Evolutionary conservation across 2,113 vertebrate genomes (phyloP), one percentile per base, ranked within the genome.

Genomic region (Toxostoma redivivum): DNA sequence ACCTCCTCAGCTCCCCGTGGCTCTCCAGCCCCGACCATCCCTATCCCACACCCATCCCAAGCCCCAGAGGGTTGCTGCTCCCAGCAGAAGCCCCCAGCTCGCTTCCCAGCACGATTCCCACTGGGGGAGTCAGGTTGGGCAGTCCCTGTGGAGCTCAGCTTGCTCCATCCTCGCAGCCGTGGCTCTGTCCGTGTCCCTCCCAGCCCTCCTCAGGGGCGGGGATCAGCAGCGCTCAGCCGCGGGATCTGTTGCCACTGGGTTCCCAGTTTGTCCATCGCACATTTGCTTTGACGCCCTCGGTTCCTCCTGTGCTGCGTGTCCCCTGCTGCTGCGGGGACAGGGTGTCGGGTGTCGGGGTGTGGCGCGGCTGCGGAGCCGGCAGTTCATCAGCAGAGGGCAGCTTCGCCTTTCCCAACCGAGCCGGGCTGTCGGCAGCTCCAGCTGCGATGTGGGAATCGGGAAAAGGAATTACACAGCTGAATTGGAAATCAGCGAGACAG

Each of bases 111-210:
- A 13, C 11, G 4, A 2, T 72, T 84, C 38, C 88, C 45, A 1
- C 11, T 2, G 6, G 48, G 48, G 66, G 14, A 21, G 3, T 20
- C 20, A 2, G 21, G 25, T 7, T 31, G 37, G 37, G 21, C 1
- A 0, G 23, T 64, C 10, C 25, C 14, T 24, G 33, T 0, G 0
- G 80, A 56, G 62, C 76, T 71, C 66, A 8, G 61, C 38, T 71
- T 0, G 0, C 66, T 58, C 53, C 35, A 6, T 48, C 35, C 72
- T 1, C 0, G 0, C 66, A 27, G 44, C 67, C 62, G 0, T 7
- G 0, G 27, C 48, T 53, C 44, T 54, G 86, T 12, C 66, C 7
- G 0, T 71, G 47, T 38, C 48, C 28, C 9, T 71, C n/a, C 35
- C 33, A 6, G 53, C 44, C 15, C 38, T 58, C 16, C 24, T 7